phyloP scores from a whole-genome alignment of 2,888 invertebrate species.

The Agrochola macilenta region DNA sequence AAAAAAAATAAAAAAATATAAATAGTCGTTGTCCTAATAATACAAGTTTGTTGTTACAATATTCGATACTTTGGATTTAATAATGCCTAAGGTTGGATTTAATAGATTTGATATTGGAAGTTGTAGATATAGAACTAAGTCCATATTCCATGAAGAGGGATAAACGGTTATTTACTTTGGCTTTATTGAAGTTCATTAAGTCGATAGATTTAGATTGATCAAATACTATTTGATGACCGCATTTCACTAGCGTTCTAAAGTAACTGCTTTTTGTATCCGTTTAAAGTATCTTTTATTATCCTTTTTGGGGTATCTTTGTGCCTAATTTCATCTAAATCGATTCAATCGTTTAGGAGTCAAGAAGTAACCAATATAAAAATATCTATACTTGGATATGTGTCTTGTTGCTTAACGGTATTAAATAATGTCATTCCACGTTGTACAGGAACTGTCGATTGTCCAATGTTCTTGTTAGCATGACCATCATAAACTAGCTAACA shows the following conservation, averaged over 20 bases:
- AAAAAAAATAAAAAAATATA: too few species aligned
- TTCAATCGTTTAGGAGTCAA: neutral
- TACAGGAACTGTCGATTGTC: slow-evolving; percentile 38
- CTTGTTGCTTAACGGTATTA: slow-evolving; percentile 20
- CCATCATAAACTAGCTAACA: slow-evolving; percentile 60
- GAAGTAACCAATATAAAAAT: neutral
- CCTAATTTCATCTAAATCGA: neutral
- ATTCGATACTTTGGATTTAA: neutral
- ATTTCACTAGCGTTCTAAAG: neutral
- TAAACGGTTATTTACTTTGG: neutral
- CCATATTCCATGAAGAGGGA: neutral
- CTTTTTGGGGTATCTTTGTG: neutral
- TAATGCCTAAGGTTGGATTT: neutral
- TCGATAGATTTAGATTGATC: neutral
- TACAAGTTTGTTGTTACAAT: neutral
- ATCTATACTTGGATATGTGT: too few species aligned
- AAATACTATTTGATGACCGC: neutral
- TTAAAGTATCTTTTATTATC: too few species aligned
- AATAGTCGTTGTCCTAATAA: neutral
- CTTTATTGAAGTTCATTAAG: slow-evolving; percentile 13
- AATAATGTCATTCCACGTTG: slow-evolving; percentile 26
- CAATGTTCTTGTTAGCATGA: slow-evolving; percentile 55
- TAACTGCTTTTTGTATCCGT: too few species aligned
- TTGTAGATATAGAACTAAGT: neutral
- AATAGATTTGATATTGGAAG: neutral